Percentiles rank a stretch among this genome's conserved stretches.
Conservation (phyloP, 92 coral and sea anemone genomes). For the Parazoanthus atlanticus region DNA sequence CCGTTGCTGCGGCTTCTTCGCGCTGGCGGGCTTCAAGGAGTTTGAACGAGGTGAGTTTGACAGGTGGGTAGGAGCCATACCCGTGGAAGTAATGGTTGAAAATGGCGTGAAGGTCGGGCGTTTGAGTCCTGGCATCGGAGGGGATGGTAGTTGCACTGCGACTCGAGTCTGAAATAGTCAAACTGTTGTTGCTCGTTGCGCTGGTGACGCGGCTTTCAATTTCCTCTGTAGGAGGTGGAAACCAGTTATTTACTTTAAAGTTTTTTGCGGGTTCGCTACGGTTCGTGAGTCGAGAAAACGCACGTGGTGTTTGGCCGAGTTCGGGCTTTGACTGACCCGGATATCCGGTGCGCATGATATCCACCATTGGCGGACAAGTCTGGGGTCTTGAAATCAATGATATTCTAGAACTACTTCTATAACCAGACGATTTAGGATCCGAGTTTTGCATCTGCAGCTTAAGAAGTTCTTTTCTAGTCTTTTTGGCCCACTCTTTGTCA, state of each 20-base stretch:
- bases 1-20: constrained; percentile 6
- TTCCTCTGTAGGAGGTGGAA: constrained; percentile 14
- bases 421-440: neutral
- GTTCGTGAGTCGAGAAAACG: constrained; percentile 65
- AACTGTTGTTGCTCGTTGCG: constrained; percentile 46
- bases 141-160: constrained; percentile 55
- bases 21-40: constrained; percentile 15
- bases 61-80: constrained; percentile 50
- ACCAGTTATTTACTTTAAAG: constrained; percentile 42
- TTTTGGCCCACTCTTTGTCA: constrained; percentile 84
- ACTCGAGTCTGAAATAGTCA: constrained; percentile 29
- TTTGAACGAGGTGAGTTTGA: constrained; percentile 47
- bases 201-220: constrained; percentile 33
- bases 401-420: constrained; percentile 8
- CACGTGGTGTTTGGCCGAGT: constrained; percentile 36
- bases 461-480: constrained; percentile 58
- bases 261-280: constrained; percentile 64
- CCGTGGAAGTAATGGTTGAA: constrained; percentile 67
- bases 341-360: neutral
- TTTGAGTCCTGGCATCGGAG: constrained; percentile 61
- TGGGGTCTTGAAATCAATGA: constrained; percentile 58
- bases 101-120: constrained; percentile 83
- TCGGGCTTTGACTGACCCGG: neutral
- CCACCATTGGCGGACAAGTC: constrained; percentile 52
- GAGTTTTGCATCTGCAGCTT: constrained; percentile 38